Base-by-base conservation (phyloP, 2,113 vertebrate species). In the Scytalopus superciliaris region DNA sequence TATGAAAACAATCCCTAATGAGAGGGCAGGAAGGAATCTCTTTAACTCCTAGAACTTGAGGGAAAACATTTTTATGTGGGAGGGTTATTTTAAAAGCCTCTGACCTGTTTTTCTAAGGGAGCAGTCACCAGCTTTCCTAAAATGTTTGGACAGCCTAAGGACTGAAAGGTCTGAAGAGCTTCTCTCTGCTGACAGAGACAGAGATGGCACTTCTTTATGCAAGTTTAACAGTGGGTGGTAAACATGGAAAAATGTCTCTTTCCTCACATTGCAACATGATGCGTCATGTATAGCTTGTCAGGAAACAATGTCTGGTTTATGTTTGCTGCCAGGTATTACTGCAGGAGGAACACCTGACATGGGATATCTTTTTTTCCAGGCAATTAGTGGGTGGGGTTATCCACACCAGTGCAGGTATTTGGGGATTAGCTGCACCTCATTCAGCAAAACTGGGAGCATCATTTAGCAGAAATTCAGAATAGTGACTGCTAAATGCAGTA, bases 351-450 rank as follows among this genome's bases (percentile, higher is more conserved):
- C 79, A 77, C 39, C 42, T 86, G 82, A 92, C 82, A 39, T n/a
- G 37, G 64, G 63, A 37, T 75, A 12, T 64, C 37, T 39, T 42
- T 82, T 66, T 49, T 49, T 11, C 39, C 55, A 83, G 78, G 74
- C 81, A 93, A 81, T 83, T 59, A 63, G 45, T 35, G 70, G 87
- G 87, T 96, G 93, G 72, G 79, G 75, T 70, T 92, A 77, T 84
- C 84, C 63, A 59, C 75, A 74, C 14, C 33, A 83, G 82, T 19
- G 59, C 87, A 74, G 70, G 81, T 77, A 96, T 94, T 93, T 68
- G 68, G 75, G 91, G 75, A 95, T 94, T 92, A 96, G 42, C 79
- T 90, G 68, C 75, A 68, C 70, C 60, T 92, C 82, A 64, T 44
- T 83, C 72, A 59, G 59, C 78, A 80, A 83, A 70, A 42, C 7